Evolutionary conservation across 2,113 vertebrate genomes (phyloP).

Genomic region (Alces alces): DNA sequence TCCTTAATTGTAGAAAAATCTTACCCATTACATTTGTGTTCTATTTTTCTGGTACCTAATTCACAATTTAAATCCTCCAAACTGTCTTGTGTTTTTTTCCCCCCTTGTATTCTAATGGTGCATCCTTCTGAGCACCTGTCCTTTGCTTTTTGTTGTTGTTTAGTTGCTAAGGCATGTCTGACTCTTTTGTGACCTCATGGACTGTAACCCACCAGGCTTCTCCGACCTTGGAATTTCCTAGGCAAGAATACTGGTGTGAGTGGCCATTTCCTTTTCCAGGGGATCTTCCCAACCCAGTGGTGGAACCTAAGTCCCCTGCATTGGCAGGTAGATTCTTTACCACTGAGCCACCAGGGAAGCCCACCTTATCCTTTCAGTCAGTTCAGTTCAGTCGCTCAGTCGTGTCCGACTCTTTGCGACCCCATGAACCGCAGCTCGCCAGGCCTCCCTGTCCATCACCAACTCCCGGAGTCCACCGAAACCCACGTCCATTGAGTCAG

Average conservation of each 20-base stretch:
- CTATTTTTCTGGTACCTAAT: background rate
- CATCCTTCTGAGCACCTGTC: background rate
- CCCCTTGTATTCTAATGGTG: background rate
- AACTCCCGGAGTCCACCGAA: too few relatives aligned
- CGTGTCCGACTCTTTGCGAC: too few relatives aligned
- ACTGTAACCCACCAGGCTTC: background rate
- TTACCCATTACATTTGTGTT: background rate
- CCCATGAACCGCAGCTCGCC: too few relatives aligned
- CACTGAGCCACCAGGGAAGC: background rate
- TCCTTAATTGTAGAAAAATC: background rate
- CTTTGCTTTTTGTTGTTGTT: background rate
- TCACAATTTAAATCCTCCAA: background rate
- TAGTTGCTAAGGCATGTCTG: background rate
- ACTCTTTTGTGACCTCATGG: background rate
- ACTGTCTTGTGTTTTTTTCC: background rate
- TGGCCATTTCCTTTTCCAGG: background rate
- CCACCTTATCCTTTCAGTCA: background rate
- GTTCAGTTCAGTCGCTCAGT: too few relatives aligned
- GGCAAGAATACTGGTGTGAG: accelerated
- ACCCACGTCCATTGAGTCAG: too few relatives aligned
- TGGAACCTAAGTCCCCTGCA: background rate
- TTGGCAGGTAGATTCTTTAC: background rate
- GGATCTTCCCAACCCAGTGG: background rate
- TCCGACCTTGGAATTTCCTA: background rate
- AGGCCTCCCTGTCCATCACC: too few relatives aligned